Evolutionary conservation across 2,113 vertebrate species (phyloP).

Genomic region (Seriola dumerili): DNA sequence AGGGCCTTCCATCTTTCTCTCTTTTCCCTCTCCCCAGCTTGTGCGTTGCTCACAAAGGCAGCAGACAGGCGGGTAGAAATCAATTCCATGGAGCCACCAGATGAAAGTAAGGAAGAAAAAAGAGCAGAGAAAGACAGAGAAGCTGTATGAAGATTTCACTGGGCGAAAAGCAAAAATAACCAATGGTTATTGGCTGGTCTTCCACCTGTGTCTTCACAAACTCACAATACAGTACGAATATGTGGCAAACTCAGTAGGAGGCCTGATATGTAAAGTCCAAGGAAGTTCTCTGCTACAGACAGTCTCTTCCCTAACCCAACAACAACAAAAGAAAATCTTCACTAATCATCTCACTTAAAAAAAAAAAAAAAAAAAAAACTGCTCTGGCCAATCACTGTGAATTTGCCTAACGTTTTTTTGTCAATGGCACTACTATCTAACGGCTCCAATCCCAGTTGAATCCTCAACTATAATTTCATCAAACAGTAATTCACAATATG

Average conservation of each 20-base stretch:
- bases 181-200: slow-evolving; percentile 53
- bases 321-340: too few species aligned
- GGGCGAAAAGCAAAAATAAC: slow-evolving; percentile 76
- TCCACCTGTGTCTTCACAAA: slow-evolving; percentile 56
- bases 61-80: slow-evolving; percentile 78
- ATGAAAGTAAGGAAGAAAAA: slow-evolving; percentile 77
- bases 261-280: slow-evolving; percentile 7
- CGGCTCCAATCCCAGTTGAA: background rate
- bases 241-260: slow-evolving; percentile 34
- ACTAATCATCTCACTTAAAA: background rate
- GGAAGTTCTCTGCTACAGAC: slow-evolving; percentile 4
- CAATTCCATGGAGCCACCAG: slow-evolving; percentile 80
- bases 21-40: slow-evolving; percentile 58
- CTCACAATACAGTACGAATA: slow-evolving; percentile 43
- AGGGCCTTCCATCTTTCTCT: slow-evolving; percentile 66
- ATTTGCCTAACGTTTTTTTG: background rate
- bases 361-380: background rate
- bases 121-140: slow-evolving; percentile 61
- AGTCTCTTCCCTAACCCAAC: background rate
- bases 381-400: background rate
- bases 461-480: background rate
- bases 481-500: background rate
- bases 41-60: slow-evolving; percentile 77
- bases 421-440: background rate
- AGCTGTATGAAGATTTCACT: slow-evolving; percentile 65